A percentile compares a stretch with the other conserved stretches of the same genome.
These are phyloP conservation scores for Arizona elegans DNA, from an alignment of 2,113 vertebrate genomes.

Conservation along the genomic window DNA sequence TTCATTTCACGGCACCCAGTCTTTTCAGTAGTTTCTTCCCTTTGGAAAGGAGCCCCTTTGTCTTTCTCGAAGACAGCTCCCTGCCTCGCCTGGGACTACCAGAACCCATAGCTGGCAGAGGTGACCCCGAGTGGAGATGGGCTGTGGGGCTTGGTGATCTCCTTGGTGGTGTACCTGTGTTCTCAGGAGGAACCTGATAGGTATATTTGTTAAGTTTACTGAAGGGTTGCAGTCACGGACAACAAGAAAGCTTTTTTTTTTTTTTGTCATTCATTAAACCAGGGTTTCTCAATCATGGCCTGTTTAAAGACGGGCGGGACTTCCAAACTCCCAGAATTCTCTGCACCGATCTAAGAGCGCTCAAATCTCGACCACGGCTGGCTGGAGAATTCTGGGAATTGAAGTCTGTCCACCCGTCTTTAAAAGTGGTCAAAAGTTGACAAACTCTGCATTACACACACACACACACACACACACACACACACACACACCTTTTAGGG, in stretches of 20 bases:
- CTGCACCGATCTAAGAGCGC: not conserved
- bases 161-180: conserved; percentile 82
- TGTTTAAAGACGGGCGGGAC: not conserved
- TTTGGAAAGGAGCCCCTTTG: conserved; percentile 95
- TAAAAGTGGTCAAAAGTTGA: not conserved
- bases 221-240: conserved; percentile 53
- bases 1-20: conserved; percentile 89
- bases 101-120: conserved; percentile 82
- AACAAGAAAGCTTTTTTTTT: conserved; percentile 42
- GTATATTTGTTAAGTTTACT: conserved; percentile 74
- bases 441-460: not conserved
- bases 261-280: not conserved
- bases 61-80: conserved; percentile 88
- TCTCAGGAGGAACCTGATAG: conserved; percentile 93
- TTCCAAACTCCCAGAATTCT: not conserved
- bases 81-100: conserved; percentile 84
- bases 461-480: not conserved
- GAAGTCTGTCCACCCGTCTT: not conserved
- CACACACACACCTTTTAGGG: not conserved
- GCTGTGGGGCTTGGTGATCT: conserved; percentile 86
- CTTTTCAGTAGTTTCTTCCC: conserved; percentile 92
- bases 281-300: conserved; percentile 23
- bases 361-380: not conserved
- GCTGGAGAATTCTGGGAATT: not conserved
- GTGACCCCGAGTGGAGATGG: conserved; percentile 81